These are phyloP conservation scores for Danaus chrysippus DNA, from an alignment of 2,888 invertebrate genomes.

Conservation along the genomic window DNA sequence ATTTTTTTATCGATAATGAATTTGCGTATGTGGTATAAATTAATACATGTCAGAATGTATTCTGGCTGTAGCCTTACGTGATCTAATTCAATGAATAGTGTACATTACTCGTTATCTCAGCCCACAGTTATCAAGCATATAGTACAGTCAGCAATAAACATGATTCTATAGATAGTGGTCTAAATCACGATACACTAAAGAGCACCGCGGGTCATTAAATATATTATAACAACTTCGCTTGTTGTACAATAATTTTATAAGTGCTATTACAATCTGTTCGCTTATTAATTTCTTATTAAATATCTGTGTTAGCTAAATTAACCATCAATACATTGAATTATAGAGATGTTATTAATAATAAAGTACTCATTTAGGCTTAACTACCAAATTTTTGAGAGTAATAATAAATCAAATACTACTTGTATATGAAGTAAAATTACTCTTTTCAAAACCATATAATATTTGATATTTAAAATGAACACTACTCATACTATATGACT, in stretches of 20 bases:
- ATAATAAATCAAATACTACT: no score
- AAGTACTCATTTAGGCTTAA: not conserved
- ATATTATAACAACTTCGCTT: conserved; percentile 24
- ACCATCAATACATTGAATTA: no score
- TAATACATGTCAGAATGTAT: no score
- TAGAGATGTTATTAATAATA: not conserved
- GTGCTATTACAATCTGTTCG: conserved; percentile 25
- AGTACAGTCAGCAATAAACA: conserved; percentile 26
- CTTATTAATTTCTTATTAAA: conserved; percentile 9
- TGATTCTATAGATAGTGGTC: conserved; percentile 11
- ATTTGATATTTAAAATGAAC: conserved; percentile 8
- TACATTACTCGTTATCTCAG: conserved; percentile 26
- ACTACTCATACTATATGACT: conserved; percentile 42
- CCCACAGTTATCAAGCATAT: conserved; percentile 19
- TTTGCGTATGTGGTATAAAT: no score
- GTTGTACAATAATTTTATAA: conserved; percentile 19
- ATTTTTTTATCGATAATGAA: no score
- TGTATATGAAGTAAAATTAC: not conserved
- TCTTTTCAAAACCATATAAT: conserved; percentile 6
- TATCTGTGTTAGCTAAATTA: conserved; percentile 7
- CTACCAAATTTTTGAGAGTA: no score
- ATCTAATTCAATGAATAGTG: conserved; percentile 18
- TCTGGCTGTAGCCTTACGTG: not conserved
- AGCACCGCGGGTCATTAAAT: conserved; percentile 27
- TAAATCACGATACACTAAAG: conserved; percentile 27